Base-by-base conservation (phyloP, 2,113 vertebrate species). In the Psittacus erithacus region DNA sequence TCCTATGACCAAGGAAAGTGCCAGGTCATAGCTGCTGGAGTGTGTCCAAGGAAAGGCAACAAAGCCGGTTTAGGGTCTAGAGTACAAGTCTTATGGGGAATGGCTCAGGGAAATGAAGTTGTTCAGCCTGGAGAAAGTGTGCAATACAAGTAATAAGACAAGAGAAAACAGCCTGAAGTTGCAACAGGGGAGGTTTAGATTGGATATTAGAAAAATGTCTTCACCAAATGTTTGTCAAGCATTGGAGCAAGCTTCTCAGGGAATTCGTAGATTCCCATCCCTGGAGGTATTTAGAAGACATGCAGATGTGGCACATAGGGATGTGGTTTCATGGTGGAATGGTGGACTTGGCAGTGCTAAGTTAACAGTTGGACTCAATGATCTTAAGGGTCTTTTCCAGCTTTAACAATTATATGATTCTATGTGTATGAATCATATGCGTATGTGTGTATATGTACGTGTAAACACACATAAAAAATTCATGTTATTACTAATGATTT, bases 361-460 rank as follows among this genome's bases (percentile, higher is more conserved):
- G 20, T 59, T 59, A 59, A 59, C 9, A 15, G 22, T 9, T 49
- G 22, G 10, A 68, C 17, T 78, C 6, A 19, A 17, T 60, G 10
- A 44, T 41, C 38, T 60, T 20, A 53, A 47, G 50, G 12, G 7
- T 33, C 23, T 46, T 65, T 85, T 52, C n/a, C 20, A 80, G 27
- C 9, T 14, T 52, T 24, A 69, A 52, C 5, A 1, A 7, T 57
- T 75, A 38, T 49, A 7, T 76, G 64, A 52, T 10, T 17, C 22
- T 68, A 2, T 38, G 5, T 18, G 3, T 75, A 29, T 70, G 17
- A 70, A 88, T 71, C 18, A 27, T 35, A 65, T n/a, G 25, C 7
- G 13, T 39, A 13, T 17, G 1, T 20, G 1, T 43, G 1, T 49
- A 4, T 20, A 43, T 38, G 13, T 25, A 28, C n/a, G 0, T 24